phyloP scores from a whole-genome alignment of 2,888 invertebrate species.

The Dromius quadrimaculatus region DNA sequence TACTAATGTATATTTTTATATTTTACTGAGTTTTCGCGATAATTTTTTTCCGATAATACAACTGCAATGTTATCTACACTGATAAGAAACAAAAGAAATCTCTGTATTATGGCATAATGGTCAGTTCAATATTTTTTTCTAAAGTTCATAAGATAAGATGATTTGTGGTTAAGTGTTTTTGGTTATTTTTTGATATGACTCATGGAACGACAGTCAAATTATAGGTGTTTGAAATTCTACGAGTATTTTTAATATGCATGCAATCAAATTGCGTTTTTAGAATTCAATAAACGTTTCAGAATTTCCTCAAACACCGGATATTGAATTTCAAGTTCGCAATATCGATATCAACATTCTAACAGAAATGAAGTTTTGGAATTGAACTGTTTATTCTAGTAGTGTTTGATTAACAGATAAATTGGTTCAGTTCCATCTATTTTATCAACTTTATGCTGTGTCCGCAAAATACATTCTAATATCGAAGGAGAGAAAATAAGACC shows the following conservation, averaged over 20 bases:
- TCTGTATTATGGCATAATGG: neutral
- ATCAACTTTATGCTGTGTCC: too few relatives aligned
- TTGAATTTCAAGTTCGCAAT: neutral
- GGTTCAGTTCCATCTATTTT: too few relatives aligned
- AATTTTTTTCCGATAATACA: neutral
- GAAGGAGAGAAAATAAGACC: too few relatives aligned
- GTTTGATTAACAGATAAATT: too few relatives aligned
- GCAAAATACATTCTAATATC: too few relatives aligned
- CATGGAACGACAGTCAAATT: slow-evolving; percentile 8
- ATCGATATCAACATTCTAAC: too few relatives aligned
- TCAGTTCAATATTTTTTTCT: too few relatives aligned
- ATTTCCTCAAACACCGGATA: slow-evolving; percentile 24
- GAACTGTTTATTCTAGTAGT: too few relatives aligned
- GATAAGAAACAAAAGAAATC: slow-evolving; percentile 32
- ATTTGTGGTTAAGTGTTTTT: neutral
- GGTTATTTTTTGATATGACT: slow-evolving; percentile 12
- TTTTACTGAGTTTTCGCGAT: too few relatives aligned
- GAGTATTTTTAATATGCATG: slow-evolving; percentile 16
- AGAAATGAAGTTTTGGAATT: too few relatives aligned
- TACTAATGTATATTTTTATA: too few relatives aligned
- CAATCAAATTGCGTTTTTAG: slow-evolving; percentile 19
- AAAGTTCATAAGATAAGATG: too few relatives aligned
- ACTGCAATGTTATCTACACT: slow-evolving; percentile 1
- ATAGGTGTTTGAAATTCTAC: slow-evolving; percentile 17
- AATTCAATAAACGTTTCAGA: slow-evolving; percentile 12